Evolutionary conservation across 1,140 invertebrate genomes (phyloP).

Genomic region (Leptopilina clavipes): DNA sequence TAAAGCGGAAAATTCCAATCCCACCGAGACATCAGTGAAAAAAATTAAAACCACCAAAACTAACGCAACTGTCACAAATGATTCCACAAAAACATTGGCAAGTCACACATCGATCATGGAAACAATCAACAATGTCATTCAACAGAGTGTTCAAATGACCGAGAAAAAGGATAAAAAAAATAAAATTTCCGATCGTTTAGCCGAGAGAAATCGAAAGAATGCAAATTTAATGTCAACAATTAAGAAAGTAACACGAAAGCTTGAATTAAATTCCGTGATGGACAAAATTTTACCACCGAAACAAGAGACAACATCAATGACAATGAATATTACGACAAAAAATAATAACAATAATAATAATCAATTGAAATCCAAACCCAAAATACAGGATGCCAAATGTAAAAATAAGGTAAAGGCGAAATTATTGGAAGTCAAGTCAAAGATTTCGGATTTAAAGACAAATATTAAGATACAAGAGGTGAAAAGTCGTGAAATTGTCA

Average conservation of each 20-base stretch:
- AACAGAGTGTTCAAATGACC: conserved; percentile 69
- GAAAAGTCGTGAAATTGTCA: conserved; percentile 45
- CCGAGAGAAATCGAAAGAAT: conserved; percentile 73
- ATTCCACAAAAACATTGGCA: conserved; percentile 60
- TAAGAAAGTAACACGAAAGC: conserved; percentile 52
- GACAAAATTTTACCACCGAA: conserved; percentile 67
- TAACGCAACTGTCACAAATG: neutral
- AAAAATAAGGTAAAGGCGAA: conserved; percentile 68
- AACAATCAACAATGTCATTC: conserved; percentile 69
- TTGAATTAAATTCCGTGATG: conserved; percentile 50
- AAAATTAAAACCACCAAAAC: conserved; percentile 59
- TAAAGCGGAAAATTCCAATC: conserved; percentile 51
- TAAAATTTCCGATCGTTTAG: conserved; percentile 62
- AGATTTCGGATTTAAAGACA: conserved; percentile 61
- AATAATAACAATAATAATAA: conserved; percentile 7
- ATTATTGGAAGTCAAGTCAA: conserved; percentile 54
- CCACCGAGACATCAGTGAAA: conserved; percentile 40
- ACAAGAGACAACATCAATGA: conserved; percentile 37
- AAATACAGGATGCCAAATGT: conserved; percentile 56
- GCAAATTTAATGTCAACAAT: conserved; percentile 70
- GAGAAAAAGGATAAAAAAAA: conserved; percentile 63
- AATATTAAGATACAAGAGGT: conserved; percentile 47
- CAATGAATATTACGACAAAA: conserved; percentile 35
- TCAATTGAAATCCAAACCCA: conserved; percentile 59
- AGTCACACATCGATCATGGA: conserved; percentile 70